Conservation (phyloP, 2,888 invertebrate species). For the Parnassius apollo region DNA sequence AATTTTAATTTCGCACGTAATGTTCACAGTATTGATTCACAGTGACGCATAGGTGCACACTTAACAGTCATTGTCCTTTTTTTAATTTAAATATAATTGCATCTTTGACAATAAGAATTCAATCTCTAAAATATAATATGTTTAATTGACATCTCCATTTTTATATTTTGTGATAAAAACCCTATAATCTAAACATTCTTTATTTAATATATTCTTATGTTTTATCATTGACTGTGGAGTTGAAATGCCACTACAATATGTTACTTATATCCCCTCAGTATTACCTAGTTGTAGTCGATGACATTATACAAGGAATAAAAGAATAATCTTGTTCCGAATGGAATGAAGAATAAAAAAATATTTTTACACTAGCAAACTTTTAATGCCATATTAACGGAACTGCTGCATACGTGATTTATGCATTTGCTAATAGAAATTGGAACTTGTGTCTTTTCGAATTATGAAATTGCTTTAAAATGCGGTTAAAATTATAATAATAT, state of each 20-base stretch:
- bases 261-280: conserved; percentile 22
- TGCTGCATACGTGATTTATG: conserved; percentile 2
- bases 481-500: neutral
- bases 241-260: conserved; percentile 1
- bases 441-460: neutral
- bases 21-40: too few species aligned
- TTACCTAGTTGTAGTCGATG: conserved; percentile 23
- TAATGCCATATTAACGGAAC: conserved; percentile 5
- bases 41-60: neutral
- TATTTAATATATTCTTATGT: conserved; percentile 8
- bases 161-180: conserved; percentile 5
- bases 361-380: conserved; percentile 16
- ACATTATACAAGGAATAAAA: conserved; percentile 11
- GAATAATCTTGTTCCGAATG: conserved; percentile 4
- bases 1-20: too few species aligned
- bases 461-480: neutral
- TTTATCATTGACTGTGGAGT: conserved; percentile 2
- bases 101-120: conserved; percentile 25
- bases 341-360: conserved; percentile 11
- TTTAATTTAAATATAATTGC: conserved; percentile 4
- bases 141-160: conserved; percentile 11
- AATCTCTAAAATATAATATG: conserved; percentile 10
- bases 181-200: conserved; percentile 10
- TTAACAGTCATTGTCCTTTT: neutral
- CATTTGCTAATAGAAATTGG: conserved; percentile 2